These are phyloP conservation scores for Pleuronectes platessa DNA, from an alignment of 2,113 vertebrate species.

Conservation along the genomic window DNA sequence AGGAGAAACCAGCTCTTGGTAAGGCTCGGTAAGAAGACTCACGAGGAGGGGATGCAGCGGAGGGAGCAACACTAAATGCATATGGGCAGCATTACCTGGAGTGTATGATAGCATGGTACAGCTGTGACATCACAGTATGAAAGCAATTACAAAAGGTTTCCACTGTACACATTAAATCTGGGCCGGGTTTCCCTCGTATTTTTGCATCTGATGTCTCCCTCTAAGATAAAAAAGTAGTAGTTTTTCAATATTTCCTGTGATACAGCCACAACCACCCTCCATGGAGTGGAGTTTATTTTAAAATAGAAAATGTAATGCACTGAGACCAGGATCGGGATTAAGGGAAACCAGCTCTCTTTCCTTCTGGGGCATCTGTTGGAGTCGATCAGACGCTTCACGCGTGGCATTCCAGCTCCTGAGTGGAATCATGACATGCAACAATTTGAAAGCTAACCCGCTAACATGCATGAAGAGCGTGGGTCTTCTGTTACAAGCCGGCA, in stretches of 20 bases:
- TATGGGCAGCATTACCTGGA: constrained; percentile 18
- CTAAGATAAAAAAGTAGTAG: constrained; percentile 9
- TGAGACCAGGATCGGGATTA: constrained; percentile 24
- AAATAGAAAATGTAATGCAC: constrained; percentile 26
- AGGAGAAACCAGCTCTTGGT: constrained; percentile 52
- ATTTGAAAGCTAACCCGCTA: constrained; percentile 66
- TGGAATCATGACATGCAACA: constrained; percentile 70
- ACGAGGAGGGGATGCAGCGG: constrained; percentile 9
- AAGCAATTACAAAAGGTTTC: constrained; percentile 55
- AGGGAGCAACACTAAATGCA: constrained; percentile 27
- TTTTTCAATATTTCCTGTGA: neutral
- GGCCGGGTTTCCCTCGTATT: constrained; percentile 25
- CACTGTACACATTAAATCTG: constrained; percentile 14
- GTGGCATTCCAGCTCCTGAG: constrained; percentile 53
- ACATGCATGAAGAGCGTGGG: constrained; percentile 64
- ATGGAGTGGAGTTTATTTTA: too few relatives aligned
- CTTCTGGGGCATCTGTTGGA: constrained; percentile 53
- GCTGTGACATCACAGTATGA: constrained; percentile 55
- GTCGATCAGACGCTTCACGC: constrained; percentile 47
- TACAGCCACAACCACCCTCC: neutral
- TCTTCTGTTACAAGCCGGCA: constrained; percentile 69
- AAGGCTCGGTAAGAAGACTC: constrained; percentile 66
- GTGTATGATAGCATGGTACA: constrained; percentile 37
- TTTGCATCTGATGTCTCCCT: constrained; percentile 1
- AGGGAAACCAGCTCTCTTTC: constrained; percentile 34